phyloP scores from a whole-genome alignment of 2,888 invertebrate genomes.

The Epistrophe eligans region DNA sequence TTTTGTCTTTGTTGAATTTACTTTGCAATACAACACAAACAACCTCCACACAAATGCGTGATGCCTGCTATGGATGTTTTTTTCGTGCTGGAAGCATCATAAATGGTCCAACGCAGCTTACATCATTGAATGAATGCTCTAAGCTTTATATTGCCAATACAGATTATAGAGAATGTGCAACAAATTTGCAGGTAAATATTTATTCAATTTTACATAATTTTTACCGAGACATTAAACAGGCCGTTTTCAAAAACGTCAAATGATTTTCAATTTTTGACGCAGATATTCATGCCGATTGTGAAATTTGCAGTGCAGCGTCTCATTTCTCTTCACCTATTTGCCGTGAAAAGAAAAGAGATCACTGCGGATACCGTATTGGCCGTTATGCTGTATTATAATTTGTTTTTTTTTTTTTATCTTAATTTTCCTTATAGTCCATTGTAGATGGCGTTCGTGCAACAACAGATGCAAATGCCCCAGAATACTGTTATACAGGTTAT shows the following conservation, averaged over 20 bases:
- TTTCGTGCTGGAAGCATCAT: conserved; percentile 85
- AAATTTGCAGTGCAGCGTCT: too few relatives aligned
- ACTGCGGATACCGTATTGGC: too few relatives aligned
- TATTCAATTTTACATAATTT: too few relatives aligned
- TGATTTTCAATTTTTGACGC: too few relatives aligned
- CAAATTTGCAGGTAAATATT: conserved; percentile 83
- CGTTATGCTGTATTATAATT: too few relatives aligned
- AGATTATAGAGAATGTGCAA: conserved; percentile 85
- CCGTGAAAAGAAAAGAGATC: too few relatives aligned
- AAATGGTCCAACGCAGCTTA: conserved; percentile 85
- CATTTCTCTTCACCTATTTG: too few relatives aligned
- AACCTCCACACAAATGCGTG: conserved; percentile 85
- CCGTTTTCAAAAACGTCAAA: too few relatives aligned
- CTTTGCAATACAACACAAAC: conserved; percentile 88
- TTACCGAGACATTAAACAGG: too few relatives aligned
- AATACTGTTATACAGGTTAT: conserved; percentile 86
- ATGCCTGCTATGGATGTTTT: conserved; percentile 88
- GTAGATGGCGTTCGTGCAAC: conserved; percentile 76
- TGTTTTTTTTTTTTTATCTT: too few relatives aligned
- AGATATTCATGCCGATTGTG: too few relatives aligned
- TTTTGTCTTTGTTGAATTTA: conserved; percentile 86
- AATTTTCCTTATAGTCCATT: conserved; percentile 59
- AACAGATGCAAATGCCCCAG: conserved; percentile 60
- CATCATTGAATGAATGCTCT: conserved; percentile 85
- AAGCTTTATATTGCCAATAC: conserved; percentile 85